Conservation (phyloP, 2,888 invertebrate species). For the Zootermopsis nevadensis region DNA sequence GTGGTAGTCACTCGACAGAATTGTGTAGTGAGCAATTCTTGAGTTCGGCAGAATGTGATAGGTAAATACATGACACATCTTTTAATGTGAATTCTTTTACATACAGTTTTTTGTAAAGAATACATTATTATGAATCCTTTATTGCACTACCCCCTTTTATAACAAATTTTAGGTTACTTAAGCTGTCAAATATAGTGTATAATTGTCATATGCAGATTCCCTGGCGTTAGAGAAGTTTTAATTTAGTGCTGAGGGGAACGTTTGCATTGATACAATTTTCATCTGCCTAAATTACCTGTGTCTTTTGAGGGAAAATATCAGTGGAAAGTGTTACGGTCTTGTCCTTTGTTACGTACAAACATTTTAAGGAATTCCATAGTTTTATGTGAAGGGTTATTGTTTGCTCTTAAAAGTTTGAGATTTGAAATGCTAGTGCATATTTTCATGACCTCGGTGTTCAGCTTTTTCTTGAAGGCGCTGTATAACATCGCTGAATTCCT, state of each 20-base stretch:
- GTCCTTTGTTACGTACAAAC: not conserved
- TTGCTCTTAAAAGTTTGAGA: constrained; percentile 1
- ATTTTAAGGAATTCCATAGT: constrained; percentile 27
- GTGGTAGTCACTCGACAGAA: not conserved
- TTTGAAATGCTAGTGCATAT: not conserved
- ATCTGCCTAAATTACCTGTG: not conserved
- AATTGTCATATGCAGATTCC: not conserved
- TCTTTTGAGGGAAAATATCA: not conserved
- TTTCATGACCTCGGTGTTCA: not conserved
- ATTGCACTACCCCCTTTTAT: constrained; percentile 26
- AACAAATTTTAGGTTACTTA: constrained; percentile 26
- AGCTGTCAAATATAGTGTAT: not conserved
- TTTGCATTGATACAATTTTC: not conserved
- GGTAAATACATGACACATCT: constrained; percentile 28
- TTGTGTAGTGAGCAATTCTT: constrained; percentile 11
- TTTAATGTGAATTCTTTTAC: constrained; percentile 11
- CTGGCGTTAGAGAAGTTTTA: not conserved
- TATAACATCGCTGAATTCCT: not conserved
- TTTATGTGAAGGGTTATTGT: constrained; percentile 3
- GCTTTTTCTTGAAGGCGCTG: not conserved
- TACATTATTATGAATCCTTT: not conserved
- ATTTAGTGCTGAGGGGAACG: not conserved
- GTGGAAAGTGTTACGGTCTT: not conserved
- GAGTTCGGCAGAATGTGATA: constrained; percentile 12
- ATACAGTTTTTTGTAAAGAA: constrained; percentile 21